A percentile compares a stretch with the other conserved stretches of the same genome.
phyloP scores from a whole-genome alignment of 2,888 invertebrate genomes.

The Malacosoma neustria region DNA sequence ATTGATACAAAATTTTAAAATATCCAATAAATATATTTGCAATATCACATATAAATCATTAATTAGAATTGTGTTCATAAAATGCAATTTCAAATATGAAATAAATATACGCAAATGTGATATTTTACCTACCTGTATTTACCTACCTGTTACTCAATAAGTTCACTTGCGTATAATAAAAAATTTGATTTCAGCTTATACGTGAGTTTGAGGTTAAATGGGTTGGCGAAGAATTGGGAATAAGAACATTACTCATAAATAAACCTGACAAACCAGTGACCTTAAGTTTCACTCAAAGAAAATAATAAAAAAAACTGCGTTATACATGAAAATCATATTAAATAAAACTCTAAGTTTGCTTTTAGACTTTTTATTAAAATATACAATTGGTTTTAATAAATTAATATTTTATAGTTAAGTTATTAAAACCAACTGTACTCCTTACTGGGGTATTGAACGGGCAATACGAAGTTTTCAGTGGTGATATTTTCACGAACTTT shows the following conservation, averaged over 20 bases:
- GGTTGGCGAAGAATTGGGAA: conserved; percentile 78
- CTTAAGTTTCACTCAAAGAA: conserved; percentile 31
- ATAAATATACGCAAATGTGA: no score
- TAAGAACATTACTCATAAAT: conserved; percentile 84
- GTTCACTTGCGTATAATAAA: background rate
- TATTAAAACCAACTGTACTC: no score
- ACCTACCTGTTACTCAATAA: background rate
- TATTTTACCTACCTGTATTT: background rate
- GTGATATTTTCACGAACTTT: conserved; percentile 10
- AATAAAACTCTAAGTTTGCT: no score
- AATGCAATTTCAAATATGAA: no score
- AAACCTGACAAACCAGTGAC: conserved; percentile 82
- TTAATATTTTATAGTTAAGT: background rate
- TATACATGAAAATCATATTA: no score
- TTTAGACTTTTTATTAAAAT: no score
- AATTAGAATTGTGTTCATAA: no score
- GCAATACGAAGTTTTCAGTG: conserved; percentile 13
- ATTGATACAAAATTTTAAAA: no score
- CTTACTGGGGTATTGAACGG: conserved; percentile 4
- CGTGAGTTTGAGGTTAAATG: conserved; percentile 78
- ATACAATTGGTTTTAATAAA: no score
- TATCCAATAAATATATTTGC: no score
- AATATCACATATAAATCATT: no score
- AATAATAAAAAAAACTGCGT: conserved; percentile 5
- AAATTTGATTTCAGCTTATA: conserved; percentile 70